Base-by-base conservation (phyloP, 2,797 vertebrate genomes). In the Gephyroberyx darwinii region DNA sequence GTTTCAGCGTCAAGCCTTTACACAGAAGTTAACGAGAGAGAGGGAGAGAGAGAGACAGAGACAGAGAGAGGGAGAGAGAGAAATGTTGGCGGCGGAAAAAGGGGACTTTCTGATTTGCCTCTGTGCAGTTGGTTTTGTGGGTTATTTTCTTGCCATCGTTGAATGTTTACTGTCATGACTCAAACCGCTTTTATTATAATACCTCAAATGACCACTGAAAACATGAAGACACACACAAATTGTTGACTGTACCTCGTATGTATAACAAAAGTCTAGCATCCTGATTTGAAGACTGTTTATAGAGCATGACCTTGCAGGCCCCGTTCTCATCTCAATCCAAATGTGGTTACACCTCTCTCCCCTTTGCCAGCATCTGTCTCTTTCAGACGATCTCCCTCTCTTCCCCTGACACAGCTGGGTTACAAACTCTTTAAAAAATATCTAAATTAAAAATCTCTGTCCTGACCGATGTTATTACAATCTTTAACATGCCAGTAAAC, bases 401-500 rank as follows among this genome's bases (percentile, higher is more conserved):
- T 47, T 68, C 80, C 77, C 71, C 80, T 48, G 10, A 68, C 85
- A 71, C 88, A 89, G 86, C 88, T 88, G 77, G 65, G 54, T 58
- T 80, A 48, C 78, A 86, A 87, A 80, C 85, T 74, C 76, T 84
- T 16, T 71, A 75, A 84, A 83, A 86, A 89, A 86, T 59, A 62
- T 83, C 83, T 82, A 87, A 91, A 93, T 90, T 88, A 91, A 87
- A 88, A 89, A 89, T 90, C 90, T 82, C 78, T 91, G 87, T 85
- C 84, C 88, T 89, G 92, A 91, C 91, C 91, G 67, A 88, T 93
- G 89, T 94, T 93, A 90, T 93, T 92, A 91, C 90, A 91, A 91
- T 92, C 89, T 90, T 86, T 91, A 92, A 92, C 91, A 82, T 91
- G 84, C 85, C 86, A 91, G 91, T 93, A 94, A 93, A 94, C 92